Evolutionary conservation across 64 coral and sea anemone genomes (phyloP), one percentile per base, ranked within the genome.

Genomic region (Orbicella faveolata): DNA sequence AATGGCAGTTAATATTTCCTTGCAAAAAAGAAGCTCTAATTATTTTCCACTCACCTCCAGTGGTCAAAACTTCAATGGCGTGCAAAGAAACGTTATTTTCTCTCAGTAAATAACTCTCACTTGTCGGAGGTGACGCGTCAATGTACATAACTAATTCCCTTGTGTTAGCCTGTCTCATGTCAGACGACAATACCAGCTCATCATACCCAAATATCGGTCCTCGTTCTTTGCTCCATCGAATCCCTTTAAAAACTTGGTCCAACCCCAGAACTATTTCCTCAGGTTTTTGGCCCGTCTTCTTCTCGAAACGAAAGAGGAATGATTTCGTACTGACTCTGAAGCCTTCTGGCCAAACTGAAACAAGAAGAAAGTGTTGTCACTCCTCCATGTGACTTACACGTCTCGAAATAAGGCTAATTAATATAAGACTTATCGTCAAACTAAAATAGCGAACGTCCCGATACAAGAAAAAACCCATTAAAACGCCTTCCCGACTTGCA

Each of bases 271-370:
- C 77, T 79, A 15, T 2, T 1, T 79, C 23, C 12, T 57, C 52
- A 14, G n/a, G 26, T 30, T 21, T 0, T 57, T 59, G 20, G 48
- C 52, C 14, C 25, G n/a, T 73, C 70, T 9, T 57, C 44, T 70
- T 87, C 12, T 48, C 16, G 20, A 70, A 87, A 74, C 63, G 67
- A 74, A 87, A 87, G 14, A 87, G 48, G 39, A 87, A 87, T 2
- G 84, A 72, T 75, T 87, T 74, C 10, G 84, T 87, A 52, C 84
- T 75, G 21, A 51, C 21, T 2, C n/a, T 52, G 9, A 12, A 30
- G 2, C 39, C 39, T 55, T 55, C 76, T 16, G 23, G 14, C 9
- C 12, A 57, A 57, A 52, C 77, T 79, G 77, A 26, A 79, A 79
- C 52, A 21, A 8, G 12, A 79, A 79, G 18, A 14, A 57, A 51